These are phyloP conservation scores for Yponomeuta cagnagella DNA, from an alignment of 2,888 invertebrate species.

Conservation along the genomic window DNA sequence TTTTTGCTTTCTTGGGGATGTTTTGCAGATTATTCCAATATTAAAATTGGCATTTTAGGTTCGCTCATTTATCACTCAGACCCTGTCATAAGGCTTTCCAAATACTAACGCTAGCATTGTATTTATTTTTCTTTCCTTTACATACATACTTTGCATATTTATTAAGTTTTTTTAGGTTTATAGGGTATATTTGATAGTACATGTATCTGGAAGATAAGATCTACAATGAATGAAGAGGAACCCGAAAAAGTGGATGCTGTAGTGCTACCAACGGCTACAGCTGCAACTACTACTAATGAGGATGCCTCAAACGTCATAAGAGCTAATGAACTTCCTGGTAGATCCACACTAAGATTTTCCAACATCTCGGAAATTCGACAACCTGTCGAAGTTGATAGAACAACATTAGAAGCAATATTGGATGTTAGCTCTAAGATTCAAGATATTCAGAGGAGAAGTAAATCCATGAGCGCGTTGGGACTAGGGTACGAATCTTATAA, in stretches of 20 bases:
- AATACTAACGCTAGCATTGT: too few species aligned
- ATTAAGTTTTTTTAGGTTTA: too few species aligned
- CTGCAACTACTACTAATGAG: not conserved
- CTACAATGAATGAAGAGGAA: not conserved
- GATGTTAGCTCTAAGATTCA: slow-evolving; percentile 56
- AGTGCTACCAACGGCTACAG: not conserved
- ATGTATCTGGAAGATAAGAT: too few species aligned
- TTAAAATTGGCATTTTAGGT: too few species aligned
- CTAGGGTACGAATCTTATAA: slow-evolving; percentile 64
- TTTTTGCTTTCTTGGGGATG: too few species aligned
- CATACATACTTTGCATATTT: too few species aligned
- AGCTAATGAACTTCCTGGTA: not conserved
- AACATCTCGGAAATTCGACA: slow-evolving; percentile 20
- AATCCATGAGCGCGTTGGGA: slow-evolving; percentile 58
- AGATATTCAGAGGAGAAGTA: slow-evolving; percentile 56
- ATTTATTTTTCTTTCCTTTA: too few species aligned
- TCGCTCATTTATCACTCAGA: too few species aligned
- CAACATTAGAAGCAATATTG: slow-evolving; percentile 58
- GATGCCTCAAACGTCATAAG: not conserved
- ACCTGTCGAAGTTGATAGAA: slow-evolving; percentile 50
- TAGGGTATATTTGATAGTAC: too few species aligned
- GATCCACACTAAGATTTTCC: not conserved
- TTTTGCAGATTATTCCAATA: too few species aligned
- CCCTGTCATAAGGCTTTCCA: too few species aligned
- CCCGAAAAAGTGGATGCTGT: not conserved